Conservation (phyloP, 2,888 invertebrate genomes). For the Philopedon plagiatum region DNA sequence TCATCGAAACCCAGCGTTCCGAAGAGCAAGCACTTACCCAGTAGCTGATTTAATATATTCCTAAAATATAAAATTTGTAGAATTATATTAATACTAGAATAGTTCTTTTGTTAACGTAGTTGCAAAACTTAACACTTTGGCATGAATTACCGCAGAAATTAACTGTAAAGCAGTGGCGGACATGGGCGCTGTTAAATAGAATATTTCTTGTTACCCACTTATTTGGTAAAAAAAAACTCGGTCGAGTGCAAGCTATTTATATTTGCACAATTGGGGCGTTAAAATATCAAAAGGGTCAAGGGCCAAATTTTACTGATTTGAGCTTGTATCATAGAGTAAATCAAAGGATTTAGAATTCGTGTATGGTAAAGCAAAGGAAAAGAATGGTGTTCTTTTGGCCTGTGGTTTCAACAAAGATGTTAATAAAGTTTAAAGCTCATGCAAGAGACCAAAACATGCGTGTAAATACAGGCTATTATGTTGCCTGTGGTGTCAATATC, state of each 20-base stretch:
- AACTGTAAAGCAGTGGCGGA: slow-evolving; percentile 6
- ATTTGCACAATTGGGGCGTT: too few relatives aligned
- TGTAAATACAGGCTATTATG: too few relatives aligned
- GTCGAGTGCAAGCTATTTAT: too few relatives aligned
- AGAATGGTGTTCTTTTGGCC: background rate
- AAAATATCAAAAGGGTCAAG: too few relatives aligned
- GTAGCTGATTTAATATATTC: slow-evolving; percentile 46
- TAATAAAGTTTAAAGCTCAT: background rate
- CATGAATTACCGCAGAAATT: background rate
- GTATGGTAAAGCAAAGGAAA: too few relatives aligned
- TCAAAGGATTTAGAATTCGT: too few relatives aligned
- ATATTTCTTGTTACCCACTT: too few relatives aligned
- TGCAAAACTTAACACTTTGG: background rate
- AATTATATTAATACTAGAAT: slow-evolving; percentile 21
- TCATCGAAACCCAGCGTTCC: slow-evolving; percentile 39
- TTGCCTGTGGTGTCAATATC: too few relatives aligned
- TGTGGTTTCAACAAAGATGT: background rate
- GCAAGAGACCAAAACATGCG: background rate
- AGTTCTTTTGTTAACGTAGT: slow-evolving; percentile 17
- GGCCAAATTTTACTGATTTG: too few relatives aligned
- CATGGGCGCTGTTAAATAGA: too few relatives aligned
- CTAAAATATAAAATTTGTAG: slow-evolving; percentile 24
- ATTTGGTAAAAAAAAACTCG: too few relatives aligned
- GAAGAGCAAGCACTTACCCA: slow-evolving; percentile 38
- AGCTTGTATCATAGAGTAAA: too few relatives aligned